Percentiles rank a stretch among this genome's conserved stretches.
Conservation (phyloP, 2,797 vertebrate genomes). For the Rachycentron canadum region DNA sequence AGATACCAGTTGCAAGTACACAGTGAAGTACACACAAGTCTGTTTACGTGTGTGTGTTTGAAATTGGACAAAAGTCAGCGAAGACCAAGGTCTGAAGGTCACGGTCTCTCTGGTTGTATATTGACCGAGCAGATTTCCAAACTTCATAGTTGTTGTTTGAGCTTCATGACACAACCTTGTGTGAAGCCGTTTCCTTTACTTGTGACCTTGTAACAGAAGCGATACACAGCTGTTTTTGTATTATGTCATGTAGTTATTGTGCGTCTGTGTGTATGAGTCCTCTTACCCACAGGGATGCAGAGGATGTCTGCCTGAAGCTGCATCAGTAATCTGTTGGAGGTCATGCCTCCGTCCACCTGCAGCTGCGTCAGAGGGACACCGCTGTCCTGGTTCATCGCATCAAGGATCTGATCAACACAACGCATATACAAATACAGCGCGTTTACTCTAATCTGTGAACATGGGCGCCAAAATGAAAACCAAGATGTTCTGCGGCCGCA, state of each 20-base stretch:
- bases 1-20: too few species aligned
- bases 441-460: too few species aligned
- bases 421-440: too few species aligned
- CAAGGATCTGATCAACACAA: conserved; percentile 87
- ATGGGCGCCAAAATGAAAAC: too few species aligned
- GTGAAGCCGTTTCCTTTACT: neutral
- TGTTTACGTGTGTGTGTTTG: neutral
- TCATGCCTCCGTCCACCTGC: conserved; percentile 96
- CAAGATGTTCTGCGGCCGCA: too few species aligned
- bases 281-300: conserved; percentile 92
- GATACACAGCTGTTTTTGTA: neutral
- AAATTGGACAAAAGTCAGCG: conserved; percentile 39
- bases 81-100: neutral
- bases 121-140: neutral
- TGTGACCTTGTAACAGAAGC: neutral
- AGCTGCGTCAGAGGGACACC: conserved; percentile 89
- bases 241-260: neutral
- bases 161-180: neutral
- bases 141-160: neutral
- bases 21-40: neutral
- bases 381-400: conserved; percentile 94
- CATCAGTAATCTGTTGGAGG: conserved; percentile 92
- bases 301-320: conserved; percentile 96
- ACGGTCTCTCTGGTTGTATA: conserved; percentile 1
- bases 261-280: neutral